Conservation (phyloP, 1,140 invertebrate species). For the Coenobita brevimanus region DNA sequence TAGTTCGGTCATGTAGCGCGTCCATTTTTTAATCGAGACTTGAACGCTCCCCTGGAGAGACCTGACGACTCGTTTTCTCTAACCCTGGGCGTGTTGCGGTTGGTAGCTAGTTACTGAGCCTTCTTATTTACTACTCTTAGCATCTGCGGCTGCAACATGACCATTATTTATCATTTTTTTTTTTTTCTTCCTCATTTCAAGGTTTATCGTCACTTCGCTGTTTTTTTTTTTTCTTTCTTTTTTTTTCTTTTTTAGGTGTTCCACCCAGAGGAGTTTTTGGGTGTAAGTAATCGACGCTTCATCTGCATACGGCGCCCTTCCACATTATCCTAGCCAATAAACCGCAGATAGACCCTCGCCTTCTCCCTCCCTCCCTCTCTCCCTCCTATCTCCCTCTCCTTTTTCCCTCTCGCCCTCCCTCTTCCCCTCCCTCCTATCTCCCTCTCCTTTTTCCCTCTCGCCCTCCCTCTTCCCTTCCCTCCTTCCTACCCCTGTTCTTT, state of each 20-base stretch:
- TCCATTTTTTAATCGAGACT: too few relatives aligned
- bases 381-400: too few relatives aligned
- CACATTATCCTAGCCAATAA: too few relatives aligned
- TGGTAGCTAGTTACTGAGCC: constrained; percentile 58
- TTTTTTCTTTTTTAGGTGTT: too few relatives aligned
- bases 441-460: too few relatives aligned
- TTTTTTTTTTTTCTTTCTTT: neutral
- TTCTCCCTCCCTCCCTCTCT: neutral
- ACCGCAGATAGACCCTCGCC: too few relatives aligned
- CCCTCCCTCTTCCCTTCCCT: too few relatives aligned
- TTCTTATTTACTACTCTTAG: constrained; percentile 59
- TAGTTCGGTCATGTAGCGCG: neutral
- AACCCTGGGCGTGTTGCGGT: constrained; percentile 48
- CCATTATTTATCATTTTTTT: constrained; percentile 57
- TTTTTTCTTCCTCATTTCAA: constrained; percentile 11
- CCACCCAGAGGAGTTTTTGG: neutral
- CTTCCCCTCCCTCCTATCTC: too few relatives aligned
- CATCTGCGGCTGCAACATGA: constrained; percentile 60
- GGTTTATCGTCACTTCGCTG: neutral
- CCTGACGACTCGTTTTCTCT: constrained; percentile 26
- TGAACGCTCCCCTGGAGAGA: neutral
- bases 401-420: too few relatives aligned
- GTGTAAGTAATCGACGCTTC: neutral
- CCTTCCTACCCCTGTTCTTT: too few relatives aligned
- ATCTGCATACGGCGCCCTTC: too few relatives aligned